Percentiles rank a stretch among this genome's conserved stretches.
phyloP scores from a whole-genome alignment of 2,888 invertebrate species.

The Perithous albicinctus region DNA sequence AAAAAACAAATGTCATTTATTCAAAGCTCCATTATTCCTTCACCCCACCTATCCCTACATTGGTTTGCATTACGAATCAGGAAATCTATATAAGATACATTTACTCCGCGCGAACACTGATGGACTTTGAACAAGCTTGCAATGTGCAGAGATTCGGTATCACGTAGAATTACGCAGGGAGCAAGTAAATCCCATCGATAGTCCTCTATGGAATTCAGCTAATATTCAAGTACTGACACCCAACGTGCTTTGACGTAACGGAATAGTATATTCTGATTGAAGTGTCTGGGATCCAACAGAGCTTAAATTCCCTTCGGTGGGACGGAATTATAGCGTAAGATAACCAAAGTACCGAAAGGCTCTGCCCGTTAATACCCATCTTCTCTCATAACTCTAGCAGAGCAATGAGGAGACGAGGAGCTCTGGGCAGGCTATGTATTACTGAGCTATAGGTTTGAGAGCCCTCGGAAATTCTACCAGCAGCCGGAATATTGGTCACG shows the following conservation, averaged over 20 bases:
- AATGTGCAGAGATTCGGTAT: not conserved
- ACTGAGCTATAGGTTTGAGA: not conserved
- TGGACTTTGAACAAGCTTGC: constrained; percentile 13
- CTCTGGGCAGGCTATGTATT: not conserved
- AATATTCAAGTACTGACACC: constrained; percentile 16
- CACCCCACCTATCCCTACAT: not conserved
- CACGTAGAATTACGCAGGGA: not conserved
- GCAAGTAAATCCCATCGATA: constrained; percentile 15
- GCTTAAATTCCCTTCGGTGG: not conserved
- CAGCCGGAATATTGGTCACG: constrained; percentile 16
- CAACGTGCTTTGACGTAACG: not conserved
- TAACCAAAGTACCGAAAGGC: not conserved
- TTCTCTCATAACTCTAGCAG: not conserved
- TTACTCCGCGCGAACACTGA: constrained; percentile 15
- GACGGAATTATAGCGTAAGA: constrained; percentile 5
- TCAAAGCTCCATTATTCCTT: not conserved
- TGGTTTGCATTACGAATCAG: not conserved
- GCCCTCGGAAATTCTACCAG: not conserved
- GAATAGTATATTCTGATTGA: constrained; percentile 20
- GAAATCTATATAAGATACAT: constrained; percentile 9
- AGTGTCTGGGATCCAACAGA: not conserved
- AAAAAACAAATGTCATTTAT: not conserved
- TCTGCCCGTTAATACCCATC: not conserved
- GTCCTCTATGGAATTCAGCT: not conserved
- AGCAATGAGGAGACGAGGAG: not conserved